These are phyloP conservation scores for Phalacrocorax carbo DNA, from an alignment of 2,113 vertebrate species.

Conservation along the genomic window DNA sequence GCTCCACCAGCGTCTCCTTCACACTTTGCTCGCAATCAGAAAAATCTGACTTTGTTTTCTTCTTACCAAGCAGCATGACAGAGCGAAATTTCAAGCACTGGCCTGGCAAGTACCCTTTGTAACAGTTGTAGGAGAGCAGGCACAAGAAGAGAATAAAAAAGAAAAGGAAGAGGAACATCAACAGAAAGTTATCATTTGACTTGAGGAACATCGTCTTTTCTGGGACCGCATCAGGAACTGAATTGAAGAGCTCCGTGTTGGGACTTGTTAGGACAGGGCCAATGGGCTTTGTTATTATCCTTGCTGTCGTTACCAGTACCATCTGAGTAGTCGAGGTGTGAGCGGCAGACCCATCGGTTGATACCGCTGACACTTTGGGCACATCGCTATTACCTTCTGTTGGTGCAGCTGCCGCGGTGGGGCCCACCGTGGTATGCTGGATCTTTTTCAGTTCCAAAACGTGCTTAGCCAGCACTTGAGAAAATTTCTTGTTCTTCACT, in stretches of 20 bases:
- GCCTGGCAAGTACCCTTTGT: slow-evolving; percentile 90
- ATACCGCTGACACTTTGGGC: slow-evolving; percentile 46
- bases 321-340: slow-evolving; percentile 59
- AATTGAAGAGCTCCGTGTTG: slow-evolving; percentile 67
- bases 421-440: background rate
- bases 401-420: background rate
- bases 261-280: slow-evolving; percentile 63
- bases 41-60: slow-evolving; percentile 82
- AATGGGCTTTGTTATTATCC: slow-evolving; percentile 74
- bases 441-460: slow-evolving; percentile 78
- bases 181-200: slow-evolving; percentile 82
- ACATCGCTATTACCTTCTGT: slow-evolving; percentile 78
- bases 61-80: slow-evolving; percentile 81
- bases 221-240: slow-evolving; percentile 67
- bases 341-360: slow-evolving; percentile 61
- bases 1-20: slow-evolving; percentile 84
- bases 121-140: slow-evolving; percentile 90
- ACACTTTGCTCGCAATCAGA: slow-evolving; percentile 86
- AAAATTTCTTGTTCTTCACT: slow-evolving; percentile 83
- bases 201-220: slow-evolving; percentile 86
- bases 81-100: slow-evolving; percentile 89
- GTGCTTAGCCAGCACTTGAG: slow-evolving; percentile 83
- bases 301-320: slow-evolving; percentile 59
- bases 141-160: slow-evolving; percentile 88
- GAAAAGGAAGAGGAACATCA: slow-evolving; percentile 90